These are phyloP conservation scores for Heteractis magnifica DNA, from an alignment of 92 coral and sea anemone genomes.

Conservation along the genomic window DNA sequence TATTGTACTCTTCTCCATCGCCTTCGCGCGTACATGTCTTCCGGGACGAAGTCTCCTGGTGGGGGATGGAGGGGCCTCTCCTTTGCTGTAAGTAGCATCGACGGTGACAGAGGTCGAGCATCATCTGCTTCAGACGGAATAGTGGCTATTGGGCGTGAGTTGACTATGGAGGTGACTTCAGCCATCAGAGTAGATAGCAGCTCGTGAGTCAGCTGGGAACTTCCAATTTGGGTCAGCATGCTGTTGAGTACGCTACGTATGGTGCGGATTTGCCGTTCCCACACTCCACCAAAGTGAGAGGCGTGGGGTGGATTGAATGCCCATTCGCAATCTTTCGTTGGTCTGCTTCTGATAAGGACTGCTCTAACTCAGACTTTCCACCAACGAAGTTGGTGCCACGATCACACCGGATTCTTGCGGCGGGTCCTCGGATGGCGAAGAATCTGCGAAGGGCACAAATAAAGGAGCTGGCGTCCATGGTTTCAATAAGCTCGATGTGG, in stretches of 20 bases:
- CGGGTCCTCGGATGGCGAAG: constrained; percentile 15
- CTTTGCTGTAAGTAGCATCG: constrained; percentile 1
- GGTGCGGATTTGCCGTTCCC: constrained; percentile 43
- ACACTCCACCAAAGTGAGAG: constrained; percentile 50
- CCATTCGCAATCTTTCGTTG: constrained; percentile 35
- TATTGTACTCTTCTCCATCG: constrained; percentile 28
- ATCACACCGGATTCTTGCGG: constrained; percentile 23
- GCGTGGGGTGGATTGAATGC: constrained; percentile 37
- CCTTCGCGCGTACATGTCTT: constrained; percentile 32
- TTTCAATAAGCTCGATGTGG: constrained; percentile 20
- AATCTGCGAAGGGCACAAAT: neutral
- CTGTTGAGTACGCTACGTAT: constrained; percentile 2
- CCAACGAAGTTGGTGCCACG: constrained; percentile 31
- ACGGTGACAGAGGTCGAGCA: neutral
- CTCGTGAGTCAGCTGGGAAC: constrained; percentile 45
- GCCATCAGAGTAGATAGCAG: constrained; percentile 55
- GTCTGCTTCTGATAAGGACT: constrained; percentile 21
- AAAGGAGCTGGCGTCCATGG: neutral
- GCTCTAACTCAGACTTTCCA: constrained; percentile 26
- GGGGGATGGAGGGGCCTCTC: neutral
- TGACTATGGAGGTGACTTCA: constrained; percentile 32
- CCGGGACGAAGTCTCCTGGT: constrained; percentile 10
- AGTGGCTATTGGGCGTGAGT: constrained; percentile 6
- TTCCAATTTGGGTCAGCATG: constrained; percentile 4
- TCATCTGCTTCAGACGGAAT: constrained; percentile 3